A percentile compares a stretch with the other conserved stretches of the same genome.
Evolutionary conservation across 2,888 invertebrate genomes (phyloP).

Genomic region (Zaprionus bogoriensis): DNA sequence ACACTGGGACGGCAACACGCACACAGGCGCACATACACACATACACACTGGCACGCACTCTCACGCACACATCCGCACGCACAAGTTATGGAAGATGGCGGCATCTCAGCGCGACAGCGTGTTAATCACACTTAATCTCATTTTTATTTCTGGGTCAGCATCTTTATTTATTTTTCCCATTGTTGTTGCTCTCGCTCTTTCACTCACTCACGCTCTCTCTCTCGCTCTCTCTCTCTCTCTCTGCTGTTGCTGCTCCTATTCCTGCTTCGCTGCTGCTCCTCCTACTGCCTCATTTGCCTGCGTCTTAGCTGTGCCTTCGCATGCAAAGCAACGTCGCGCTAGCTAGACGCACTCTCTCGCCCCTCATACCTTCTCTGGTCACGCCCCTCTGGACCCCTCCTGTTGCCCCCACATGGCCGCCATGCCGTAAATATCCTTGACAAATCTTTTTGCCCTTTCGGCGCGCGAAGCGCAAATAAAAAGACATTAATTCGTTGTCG

Average conservation of each 20-base stretch:
- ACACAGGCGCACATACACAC: slow-evolving; percentile 6
- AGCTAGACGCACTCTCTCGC: slow-evolving; percentile 33
- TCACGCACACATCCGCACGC: slow-evolving; percentile 9
- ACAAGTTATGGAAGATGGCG: slow-evolving; percentile 50
- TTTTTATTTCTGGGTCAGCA: slow-evolving; percentile 80
- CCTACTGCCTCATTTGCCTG: slow-evolving; percentile 1
- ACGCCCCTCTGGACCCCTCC: background rate
- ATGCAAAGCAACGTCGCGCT: slow-evolving; percentile 38
- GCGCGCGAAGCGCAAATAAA: slow-evolving; percentile 73
- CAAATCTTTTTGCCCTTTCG: slow-evolving; percentile 73
- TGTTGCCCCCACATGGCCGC: slow-evolving; percentile 11
- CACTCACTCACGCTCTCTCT: background rate
- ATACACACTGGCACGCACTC: slow-evolving; percentile 3
- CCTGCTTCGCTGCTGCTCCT: slow-evolving; percentile 1
- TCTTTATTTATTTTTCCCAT: slow-evolving; percentile 55
- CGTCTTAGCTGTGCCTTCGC: slow-evolving; percentile 10
- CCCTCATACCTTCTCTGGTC: background rate
- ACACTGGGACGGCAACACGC: slow-evolving; percentile 1
- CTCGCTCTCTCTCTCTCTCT: background rate
- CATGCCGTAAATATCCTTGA: slow-evolving; percentile 72
- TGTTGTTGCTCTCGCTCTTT: slow-evolving; percentile 1
- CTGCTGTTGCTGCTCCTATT: background rate
- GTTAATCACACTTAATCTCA: slow-evolving; percentile 80
- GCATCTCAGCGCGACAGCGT: slow-evolving; percentile 65
- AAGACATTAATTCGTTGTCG: slow-evolving; percentile 73